Percentiles rank a stretch among this genome's conserved stretches.
Conservation (phyloP, 2,113 vertebrate species). For the Epinephelus moara region DNA sequence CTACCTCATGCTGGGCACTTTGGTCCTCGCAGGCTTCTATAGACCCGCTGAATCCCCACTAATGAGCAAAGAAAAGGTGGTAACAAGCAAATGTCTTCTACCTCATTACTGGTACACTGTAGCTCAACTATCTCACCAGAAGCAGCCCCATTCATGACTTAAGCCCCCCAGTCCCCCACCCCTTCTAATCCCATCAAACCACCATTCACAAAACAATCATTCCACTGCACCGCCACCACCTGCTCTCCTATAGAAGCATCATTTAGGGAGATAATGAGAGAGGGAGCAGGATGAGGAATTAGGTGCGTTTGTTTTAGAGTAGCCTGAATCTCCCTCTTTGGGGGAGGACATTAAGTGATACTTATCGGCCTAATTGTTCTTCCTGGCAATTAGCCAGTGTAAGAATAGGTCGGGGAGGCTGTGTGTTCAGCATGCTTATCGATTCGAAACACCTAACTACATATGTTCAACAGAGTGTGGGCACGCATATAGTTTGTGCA, state of each 20-base stretch:
- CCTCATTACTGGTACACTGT: constrained; percentile 75
- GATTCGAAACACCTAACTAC: constrained; percentile 57
- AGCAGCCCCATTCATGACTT: constrained; percentile 51
- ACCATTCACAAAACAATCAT: constrained; percentile 69
- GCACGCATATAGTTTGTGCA: constrained; percentile 41
- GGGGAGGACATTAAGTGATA: constrained; percentile 69
- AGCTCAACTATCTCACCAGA: constrained; percentile 64
- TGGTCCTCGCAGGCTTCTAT: constrained; percentile 69
- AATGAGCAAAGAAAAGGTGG: constrained; percentile 59
- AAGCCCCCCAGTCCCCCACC: constrained; percentile 8
- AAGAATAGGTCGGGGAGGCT: constrained; percentile 54
- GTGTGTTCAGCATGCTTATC: constrained; percentile 54
- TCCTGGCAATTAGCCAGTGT: constrained; percentile 64
- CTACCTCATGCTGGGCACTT: constrained; percentile 71
- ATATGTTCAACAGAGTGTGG: constrained; percentile 42
- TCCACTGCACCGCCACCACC: constrained; percentile 47
- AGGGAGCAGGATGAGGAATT: constrained; percentile 70
- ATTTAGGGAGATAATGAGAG: constrained; percentile 74
- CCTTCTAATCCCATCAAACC: constrained; percentile 72
- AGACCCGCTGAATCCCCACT: constrained; percentile 35
- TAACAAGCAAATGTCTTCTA: constrained; percentile 74
- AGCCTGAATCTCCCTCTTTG: constrained; percentile 49
- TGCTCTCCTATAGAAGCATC: constrained; percentile 60
- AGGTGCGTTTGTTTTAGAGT: constrained; percentile 71
- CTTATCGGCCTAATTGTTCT: constrained; percentile 79